phyloP scores from a whole-genome alignment of 2,113 vertebrate genomes.

The Aphyosemion australe region DNA sequence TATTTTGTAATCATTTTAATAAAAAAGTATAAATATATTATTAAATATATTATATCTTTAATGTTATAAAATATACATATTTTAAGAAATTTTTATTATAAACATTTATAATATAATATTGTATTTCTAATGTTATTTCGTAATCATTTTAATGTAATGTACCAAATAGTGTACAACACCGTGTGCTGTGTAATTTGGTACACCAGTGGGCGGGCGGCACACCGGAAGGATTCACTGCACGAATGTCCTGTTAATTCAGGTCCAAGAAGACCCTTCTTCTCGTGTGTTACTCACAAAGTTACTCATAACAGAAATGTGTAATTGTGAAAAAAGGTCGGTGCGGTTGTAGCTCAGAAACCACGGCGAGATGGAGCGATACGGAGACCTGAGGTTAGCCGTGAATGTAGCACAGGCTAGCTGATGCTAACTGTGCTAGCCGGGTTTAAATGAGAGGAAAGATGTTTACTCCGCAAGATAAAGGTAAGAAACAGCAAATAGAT shows the following conservation, averaged over 20 bases:
- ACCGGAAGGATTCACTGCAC: slow-evolving; percentile 65
- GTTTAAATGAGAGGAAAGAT: slow-evolving; percentile 6
- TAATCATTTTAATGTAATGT: no score
- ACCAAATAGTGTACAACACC: no score
- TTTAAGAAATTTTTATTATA: no score
- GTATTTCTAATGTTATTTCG: no score
- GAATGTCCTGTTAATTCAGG: slow-evolving; percentile 2
- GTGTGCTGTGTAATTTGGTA: neutral
- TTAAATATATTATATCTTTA: no score
- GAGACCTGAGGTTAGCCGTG: neutral
- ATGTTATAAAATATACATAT: no score
- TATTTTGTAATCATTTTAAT: no score
- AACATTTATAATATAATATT: no score
- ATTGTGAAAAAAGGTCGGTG: neutral
- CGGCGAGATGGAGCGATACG: slow-evolving; percentile 33
- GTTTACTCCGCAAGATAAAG: slow-evolving; percentile 11
- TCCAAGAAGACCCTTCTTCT: slow-evolving; percentile 24
- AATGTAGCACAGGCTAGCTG: slow-evolving; percentile 30
- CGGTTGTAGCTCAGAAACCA: neutral
- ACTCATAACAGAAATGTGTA: neutral
- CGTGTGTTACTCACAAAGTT: no score
- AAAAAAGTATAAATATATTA: no score
- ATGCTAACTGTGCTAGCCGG: slow-evolving; percentile 39
- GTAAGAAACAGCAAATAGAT: slow-evolving; percentile 1
- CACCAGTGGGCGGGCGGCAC: slow-evolving; percentile 12